Conservation (phyloP, 1,140 invertebrate species). For the Megalonaias nervosa region DNA sequence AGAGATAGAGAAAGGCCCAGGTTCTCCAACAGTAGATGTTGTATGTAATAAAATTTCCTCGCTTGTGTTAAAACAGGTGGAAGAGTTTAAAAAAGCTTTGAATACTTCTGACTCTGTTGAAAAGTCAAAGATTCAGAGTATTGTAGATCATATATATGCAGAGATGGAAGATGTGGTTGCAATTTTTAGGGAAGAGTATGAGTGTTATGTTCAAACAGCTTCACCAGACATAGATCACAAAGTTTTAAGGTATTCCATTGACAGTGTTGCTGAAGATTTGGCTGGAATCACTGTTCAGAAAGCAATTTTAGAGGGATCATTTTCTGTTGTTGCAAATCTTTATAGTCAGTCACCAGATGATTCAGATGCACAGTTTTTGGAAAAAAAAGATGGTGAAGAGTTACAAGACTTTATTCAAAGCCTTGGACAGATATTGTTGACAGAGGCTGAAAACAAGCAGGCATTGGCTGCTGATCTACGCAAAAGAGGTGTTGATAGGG, state of each 20-base stretch:
- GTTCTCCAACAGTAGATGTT: conserved; percentile 22
- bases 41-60: conserved; percentile 37
- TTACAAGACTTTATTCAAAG: conserved; percentile 32
- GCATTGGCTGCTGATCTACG: conserved; percentile 42
- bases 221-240: conserved; percentile 33
- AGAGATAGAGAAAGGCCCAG: conserved; percentile 33
- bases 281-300: conserved; percentile 54
- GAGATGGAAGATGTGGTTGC: conserved; percentile 22
- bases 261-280: conserved; percentile 30
- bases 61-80: conserved; percentile 32
- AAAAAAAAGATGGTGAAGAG: conserved; percentile 27
- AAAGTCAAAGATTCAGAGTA: conserved; percentile 13
- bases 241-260: conserved; percentile 31
- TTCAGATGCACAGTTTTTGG: conserved; percentile 34
- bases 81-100: conserved; percentile 27
- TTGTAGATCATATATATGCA: conserved; percentile 27
- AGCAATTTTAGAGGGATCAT: conserved; percentile 44
- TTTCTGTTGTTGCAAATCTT: conserved; percentile 47
- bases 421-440: conserved; percentile 49
- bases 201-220: conserved; percentile 38
- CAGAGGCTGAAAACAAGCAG: conserved; percentile 58
- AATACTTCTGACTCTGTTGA: conserved; percentile 18
- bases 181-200: conserved; percentile 31
- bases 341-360: conserved; percentile 42
- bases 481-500: conserved; percentile 21